Evolutionary conservation across 2,113 vertebrate species (phyloP), one percentile per base, ranked within the genome.

Genomic region (Cinclus mexicanus): DNA sequence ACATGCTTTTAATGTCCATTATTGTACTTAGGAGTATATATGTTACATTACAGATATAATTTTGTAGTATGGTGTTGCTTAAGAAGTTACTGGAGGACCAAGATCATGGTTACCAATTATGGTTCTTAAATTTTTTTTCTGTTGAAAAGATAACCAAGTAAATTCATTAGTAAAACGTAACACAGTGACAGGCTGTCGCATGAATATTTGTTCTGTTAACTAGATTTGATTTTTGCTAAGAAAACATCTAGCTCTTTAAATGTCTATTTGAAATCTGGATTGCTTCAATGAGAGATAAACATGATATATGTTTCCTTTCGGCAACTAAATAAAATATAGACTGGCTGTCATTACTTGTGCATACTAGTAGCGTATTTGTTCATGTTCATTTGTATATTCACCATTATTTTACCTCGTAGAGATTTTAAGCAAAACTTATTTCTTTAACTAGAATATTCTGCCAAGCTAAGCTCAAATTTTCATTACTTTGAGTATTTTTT

Each of bases 1-100:
- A 24, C 70, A 50, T 61, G 69, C 69, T 95, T 95, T 95, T 85
- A 91, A 95, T 89, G 93, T 42, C 93, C 87, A 61, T 94, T 85
- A 85, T 57, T 84, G 31, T 74, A 75, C 57, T 95, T 94, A 71
- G 52, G 61, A 94, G 72, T 92, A 64, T 68, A 81, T 76, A 52
- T 91, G 37, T 84, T 81, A 67, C n/a, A 46, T 76, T 91, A 53
- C 20, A 89, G 46, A 65, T 68, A n/a, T 29, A 78, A 70, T 84
- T 89, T 89, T 76, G 31, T 56, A 89, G 74, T 42, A 57, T 25
- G 17, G 6, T 70, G 12, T 35, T 89, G 41, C 41, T 89, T 56
- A 84, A 81, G 72, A 83, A 68, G 80, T 41, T 78, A 31, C 57
- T 82, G 41, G 89, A 94, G 52, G 44, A 65, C 46, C n/a, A 87